phyloP scores from a whole-genome alignment of 2,113 vertebrate genomes.

The Odocoileus virginianus region DNA sequence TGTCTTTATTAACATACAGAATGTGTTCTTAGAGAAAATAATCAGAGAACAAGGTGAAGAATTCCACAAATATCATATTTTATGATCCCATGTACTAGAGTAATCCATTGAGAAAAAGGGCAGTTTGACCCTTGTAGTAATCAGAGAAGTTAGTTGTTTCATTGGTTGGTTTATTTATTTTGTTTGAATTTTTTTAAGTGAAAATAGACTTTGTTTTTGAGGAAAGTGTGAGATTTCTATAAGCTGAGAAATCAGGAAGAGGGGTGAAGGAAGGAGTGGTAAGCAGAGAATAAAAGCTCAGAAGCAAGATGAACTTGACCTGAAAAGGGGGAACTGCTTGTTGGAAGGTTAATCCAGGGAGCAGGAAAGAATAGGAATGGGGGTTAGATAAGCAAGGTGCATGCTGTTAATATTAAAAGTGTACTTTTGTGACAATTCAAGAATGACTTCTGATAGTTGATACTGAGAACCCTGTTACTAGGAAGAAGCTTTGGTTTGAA shows the following conservation, averaged over 20 bases:
- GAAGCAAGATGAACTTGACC: neutral
- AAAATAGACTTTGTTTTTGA: neutral
- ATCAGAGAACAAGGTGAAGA: neutral
- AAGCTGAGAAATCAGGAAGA: neutral
- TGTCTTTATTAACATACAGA: neutral
- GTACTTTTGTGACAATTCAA: neutral
- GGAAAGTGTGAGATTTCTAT: neutral
- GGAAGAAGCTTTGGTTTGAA: neutral
- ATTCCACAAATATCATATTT: neutral
- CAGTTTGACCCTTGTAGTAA: neutral
- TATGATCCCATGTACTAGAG: neutral
- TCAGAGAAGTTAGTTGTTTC: neutral
- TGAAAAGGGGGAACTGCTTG: neutral
- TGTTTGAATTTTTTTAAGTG: neutral
- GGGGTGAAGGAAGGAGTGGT: neutral
- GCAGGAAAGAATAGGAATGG: neutral
- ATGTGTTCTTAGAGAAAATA: neutral
- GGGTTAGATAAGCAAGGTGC: neutral
- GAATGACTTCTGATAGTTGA: neutral
- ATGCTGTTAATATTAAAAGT: neutral
- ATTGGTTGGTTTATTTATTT: neutral
- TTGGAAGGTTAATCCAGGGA: neutral
- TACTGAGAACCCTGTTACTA: neutral
- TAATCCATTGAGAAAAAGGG: neutral
- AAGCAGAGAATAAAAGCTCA: neutral